Evolutionary conservation across 2,888 invertebrate genomes (phyloP), one percentile per base, ranked within the genome.

Genomic region (Lycia hirtaria): DNA sequence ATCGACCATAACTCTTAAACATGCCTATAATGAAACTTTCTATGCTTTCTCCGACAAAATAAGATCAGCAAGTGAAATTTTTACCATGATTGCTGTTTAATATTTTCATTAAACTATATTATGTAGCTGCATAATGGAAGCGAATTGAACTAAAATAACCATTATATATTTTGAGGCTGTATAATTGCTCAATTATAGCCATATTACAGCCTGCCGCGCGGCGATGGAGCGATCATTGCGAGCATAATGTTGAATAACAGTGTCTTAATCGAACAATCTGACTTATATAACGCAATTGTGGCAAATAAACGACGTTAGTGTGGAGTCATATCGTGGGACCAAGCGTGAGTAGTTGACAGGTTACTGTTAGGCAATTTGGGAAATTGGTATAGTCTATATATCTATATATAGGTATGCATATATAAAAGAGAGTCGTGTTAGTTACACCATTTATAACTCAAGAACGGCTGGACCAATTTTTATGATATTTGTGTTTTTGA

Each of bases 211-310:
- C 35, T 60, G 49, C 56, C 56, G 56, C 60, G 45, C 56, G 55
- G 57, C 58, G 53, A 45, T 62, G 44, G 57, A 58, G 37, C 57
- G 43, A 61, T 22, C 52, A 60, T 64, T 63, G 57, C 64, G 54
- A 61, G 59, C 52, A 64, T 57, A n/a, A 63, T 35, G 67, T 67
- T 65, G 62, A 63, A 64, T 64, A 69, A 69, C 60, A 62, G 49
- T 71, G 73, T 68, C 73, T 74, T 71, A 76, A 76, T 77, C 73
- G 67, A 66, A 62, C 62, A 55, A 73, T 74, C 66, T 67, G 32
- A 62, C 56, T 66, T 66, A 65, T 47, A 61, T 68, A 66, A 68
- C 49, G 51, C 48, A 65, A 64, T 57, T 64, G 54, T 64, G 58
- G 49, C 57, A 49, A 60, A 53, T 32, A 30, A 59, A 37, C 55